Base-by-base conservation (phyloP, 2,888 invertebrate genomes). In the Sialis fuliginosa region DNA sequence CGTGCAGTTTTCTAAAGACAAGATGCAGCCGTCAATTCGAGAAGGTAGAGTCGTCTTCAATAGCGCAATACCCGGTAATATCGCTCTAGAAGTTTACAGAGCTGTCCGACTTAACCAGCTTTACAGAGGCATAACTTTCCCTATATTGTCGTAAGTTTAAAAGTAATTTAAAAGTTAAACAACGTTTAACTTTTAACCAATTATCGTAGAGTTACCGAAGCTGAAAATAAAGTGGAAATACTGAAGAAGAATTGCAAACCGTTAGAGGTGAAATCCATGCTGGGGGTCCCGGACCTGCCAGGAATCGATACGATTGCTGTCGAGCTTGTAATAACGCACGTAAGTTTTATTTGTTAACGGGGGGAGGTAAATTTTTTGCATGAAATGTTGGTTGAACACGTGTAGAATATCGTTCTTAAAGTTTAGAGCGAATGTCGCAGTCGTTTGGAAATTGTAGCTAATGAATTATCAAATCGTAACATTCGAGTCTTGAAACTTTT, bases 31-130 rank as follows among this genome's bases (percentile, higher is more conserved):
- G 30, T 56, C 52, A 48, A 55, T 51, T 12, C 55, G 47, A 52
- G 56, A 55, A 46, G 52, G 62, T 53, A 55, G 63, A 52, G 37
- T 64, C 54, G 52, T 63, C 57, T 53, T 64, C 63, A 54, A 72
- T 57, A 62, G 74, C 0, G 53, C 58, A n/a, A 64, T 74, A 39
- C 71, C 73, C 0, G 81, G 81, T 0, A 74, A 22, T 22, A 75
- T 83, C 33, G 64, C 71, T 8, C 63, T 74, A 13, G 74, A 79
- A n/a, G 78, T 89, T 0, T 87, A 83, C 61, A 78, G 81, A 55
- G 79, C 84, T 0, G 57, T 89, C 0, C 80, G 83, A 61, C 71
- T 81, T 59, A 67, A 81, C 32, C 73, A 76, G 42, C 58, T 79
- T 1, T 66, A 65, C 41, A 64, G 71, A 48, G 66, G 67, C 1